Evolutionary conservation across 2,113 vertebrate species (phyloP).

Genomic region (Clarias gariepinus): DNA sequence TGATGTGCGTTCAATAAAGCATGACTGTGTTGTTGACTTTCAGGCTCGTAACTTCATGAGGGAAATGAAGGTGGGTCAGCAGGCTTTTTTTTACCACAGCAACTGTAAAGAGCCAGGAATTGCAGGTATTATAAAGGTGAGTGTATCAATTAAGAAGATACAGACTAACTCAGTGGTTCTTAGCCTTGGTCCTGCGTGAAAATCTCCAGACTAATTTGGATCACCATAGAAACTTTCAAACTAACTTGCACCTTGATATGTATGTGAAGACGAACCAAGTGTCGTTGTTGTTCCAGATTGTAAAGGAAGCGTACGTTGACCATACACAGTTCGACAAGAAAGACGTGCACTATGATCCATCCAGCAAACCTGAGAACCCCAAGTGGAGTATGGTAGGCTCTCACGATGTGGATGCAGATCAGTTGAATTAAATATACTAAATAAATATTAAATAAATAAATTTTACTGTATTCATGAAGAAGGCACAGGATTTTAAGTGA

Average conservation of each 20-base stretch:
- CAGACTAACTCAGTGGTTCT: not conserved
- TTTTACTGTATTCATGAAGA: not conserved
- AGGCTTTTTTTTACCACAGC: constrained; percentile 96
- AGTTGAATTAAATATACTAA: not conserved
- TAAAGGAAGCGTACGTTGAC: constrained; percentile 91
- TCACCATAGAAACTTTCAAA: too few relatives aligned
- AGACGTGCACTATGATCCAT: constrained; percentile 84
- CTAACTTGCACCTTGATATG: not conserved
- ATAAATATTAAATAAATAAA: too few relatives aligned
- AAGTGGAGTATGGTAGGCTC: constrained; percentile 91
- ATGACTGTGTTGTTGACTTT: not conserved
- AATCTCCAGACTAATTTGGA: too few relatives aligned
- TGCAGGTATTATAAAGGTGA: constrained; percentile 85
- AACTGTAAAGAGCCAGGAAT: constrained; percentile 96
- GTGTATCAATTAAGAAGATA: constrained; percentile 18
- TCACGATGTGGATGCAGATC: not conserved
- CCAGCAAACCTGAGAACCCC: constrained; percentile 86
- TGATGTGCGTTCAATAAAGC: not conserved
- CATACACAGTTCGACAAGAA: constrained; percentile 96
- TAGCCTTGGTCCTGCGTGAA: too few relatives aligned
- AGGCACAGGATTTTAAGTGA: too few relatives aligned
- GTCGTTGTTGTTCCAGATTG: constrained; percentile 74
- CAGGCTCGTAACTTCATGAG: constrained; percentile 95
- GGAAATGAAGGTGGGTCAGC: constrained; percentile 86
- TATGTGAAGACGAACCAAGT: not conserved